Evolutionary conservation across 23 tunicate genomes (phyloP).

Genomic region (Corella eumyota): DNA sequence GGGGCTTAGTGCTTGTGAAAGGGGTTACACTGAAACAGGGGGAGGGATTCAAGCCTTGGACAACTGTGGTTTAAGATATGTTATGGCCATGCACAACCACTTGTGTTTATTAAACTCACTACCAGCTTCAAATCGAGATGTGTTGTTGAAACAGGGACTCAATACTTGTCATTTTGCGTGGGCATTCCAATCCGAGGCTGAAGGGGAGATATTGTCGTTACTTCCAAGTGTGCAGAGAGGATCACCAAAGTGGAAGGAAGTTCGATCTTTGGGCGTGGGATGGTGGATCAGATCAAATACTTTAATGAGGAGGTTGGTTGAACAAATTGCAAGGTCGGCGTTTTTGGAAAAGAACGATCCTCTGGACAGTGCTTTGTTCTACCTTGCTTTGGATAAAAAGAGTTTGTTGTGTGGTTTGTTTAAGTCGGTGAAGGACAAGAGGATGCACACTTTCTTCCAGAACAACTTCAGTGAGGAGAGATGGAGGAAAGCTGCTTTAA

Average conservation of each 20-base stretch:
- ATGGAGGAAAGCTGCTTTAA: slow-evolving; percentile 89
- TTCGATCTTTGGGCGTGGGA: slow-evolving; percentile 61
- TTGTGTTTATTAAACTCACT: slow-evolving; percentile 52
- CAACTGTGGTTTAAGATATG: slow-evolving; percentile 71
- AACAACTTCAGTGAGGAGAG: slow-evolving; percentile 78
- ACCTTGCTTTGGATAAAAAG: slow-evolving; percentile 76
- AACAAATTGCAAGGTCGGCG: slow-evolving; percentile 76
- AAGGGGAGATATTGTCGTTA: slow-evolving; percentile 78
- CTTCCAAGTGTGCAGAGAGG: slow-evolving; percentile 62
- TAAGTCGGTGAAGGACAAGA: slow-evolving; percentile 63
- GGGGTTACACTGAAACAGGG: slow-evolving; percentile 84
- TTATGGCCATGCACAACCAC: slow-evolving; percentile 86
- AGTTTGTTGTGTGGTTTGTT: slow-evolving; percentile 70
- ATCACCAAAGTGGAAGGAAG: slow-evolving; percentile 66
- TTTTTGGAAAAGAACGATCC: slow-evolving; percentile 82
- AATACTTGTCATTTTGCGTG: slow-evolving; percentile 83
- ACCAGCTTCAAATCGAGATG: slow-evolving; percentile 44
- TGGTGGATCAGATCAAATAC: slow-evolving; percentile 85
- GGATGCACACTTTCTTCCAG: slow-evolving; percentile 76
- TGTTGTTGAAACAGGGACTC: slow-evolving; percentile 47
- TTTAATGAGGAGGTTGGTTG: slow-evolving; percentile 40
- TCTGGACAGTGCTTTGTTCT: slow-evolving; percentile 81
- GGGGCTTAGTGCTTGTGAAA: slow-evolving; percentile 37
- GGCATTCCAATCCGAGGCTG: slow-evolving; percentile 99
- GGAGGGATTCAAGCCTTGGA: slow-evolving; percentile 65